Conservation (phyloP, 2,888 invertebrate genomes). For the Idaea biselata region DNA sequence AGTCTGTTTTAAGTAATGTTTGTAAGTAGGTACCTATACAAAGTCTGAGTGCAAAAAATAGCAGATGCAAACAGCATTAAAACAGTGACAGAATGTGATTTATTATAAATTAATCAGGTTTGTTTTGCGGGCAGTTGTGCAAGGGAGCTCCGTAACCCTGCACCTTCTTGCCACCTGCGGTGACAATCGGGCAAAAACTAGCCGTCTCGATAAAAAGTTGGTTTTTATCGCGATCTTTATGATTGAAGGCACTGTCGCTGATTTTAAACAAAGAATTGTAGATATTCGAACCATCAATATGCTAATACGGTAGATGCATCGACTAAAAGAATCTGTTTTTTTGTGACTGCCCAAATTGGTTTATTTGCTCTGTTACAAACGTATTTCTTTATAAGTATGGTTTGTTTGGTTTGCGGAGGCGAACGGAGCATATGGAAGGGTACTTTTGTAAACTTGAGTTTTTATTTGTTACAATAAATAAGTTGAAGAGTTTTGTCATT, state of each 20-base stretch:
- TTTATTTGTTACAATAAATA: constrained; percentile 30
- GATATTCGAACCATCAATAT: constrained; percentile 76
- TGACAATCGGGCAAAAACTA: constrained; percentile 54
- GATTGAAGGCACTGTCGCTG: constrained; percentile 77
- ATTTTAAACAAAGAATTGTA: constrained; percentile 75
- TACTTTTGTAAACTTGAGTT: constrained; percentile 26
- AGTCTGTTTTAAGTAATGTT: too few species aligned
- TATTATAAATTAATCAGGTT: constrained; percentile 28
- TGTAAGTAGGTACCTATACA: too few species aligned
- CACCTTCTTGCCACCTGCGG: constrained; percentile 63
- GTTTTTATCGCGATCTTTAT: constrained; percentile 69
- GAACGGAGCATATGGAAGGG: constrained; percentile 54
- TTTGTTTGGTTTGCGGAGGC: constrained; percentile 68
- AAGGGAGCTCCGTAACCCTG: constrained; percentile 35
- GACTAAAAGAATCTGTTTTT: constrained; percentile 56
- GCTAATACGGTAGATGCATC: constrained; percentile 65
- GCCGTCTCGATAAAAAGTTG: constrained; percentile 54
- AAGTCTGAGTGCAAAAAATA: too few species aligned
- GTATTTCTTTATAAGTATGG: constrained; percentile 64
- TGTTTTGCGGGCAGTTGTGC: constrained; percentile 26
- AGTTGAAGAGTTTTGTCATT: constrained; percentile 31
- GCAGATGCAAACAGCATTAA: neutral
- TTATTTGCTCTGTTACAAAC: constrained; percentile 76
- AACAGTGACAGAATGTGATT: constrained; percentile 14
- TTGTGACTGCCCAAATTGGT: constrained; percentile 70